phyloP scores from a whole-genome alignment of 2,797 vertebrate genomes.

The Malacoraja senta region DNA sequence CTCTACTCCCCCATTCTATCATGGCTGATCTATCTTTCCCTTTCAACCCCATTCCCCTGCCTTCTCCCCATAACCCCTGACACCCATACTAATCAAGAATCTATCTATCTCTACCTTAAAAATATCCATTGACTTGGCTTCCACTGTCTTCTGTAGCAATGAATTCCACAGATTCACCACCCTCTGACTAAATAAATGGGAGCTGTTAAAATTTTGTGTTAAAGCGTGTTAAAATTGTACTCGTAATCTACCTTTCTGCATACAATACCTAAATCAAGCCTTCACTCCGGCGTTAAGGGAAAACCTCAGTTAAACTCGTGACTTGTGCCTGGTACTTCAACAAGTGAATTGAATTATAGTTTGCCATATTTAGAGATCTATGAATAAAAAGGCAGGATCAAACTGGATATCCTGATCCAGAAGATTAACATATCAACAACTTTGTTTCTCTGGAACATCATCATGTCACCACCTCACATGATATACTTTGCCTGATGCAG shows the following conservation, averaged over 20 bases:
- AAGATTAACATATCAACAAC: constrained; percentile 27
- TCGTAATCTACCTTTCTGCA: background rate
- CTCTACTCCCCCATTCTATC: no score
- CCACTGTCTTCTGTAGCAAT: no score
- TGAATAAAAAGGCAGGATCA: background rate
- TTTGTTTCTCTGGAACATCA: background rate
- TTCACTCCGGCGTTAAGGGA: background rate
- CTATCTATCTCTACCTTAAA: no score
- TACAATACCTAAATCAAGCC: background rate
- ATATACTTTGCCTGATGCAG: constrained; percentile 4
- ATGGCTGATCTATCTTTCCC: no score
- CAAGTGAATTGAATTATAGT: constrained; percentile 4
- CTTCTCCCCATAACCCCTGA: no score
- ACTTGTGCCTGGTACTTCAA: no score
- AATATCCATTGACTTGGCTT: no score
- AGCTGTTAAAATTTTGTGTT: no score
- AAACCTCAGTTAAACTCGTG: background rate
- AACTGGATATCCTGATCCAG: constrained; percentile 14
- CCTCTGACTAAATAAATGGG: no score
- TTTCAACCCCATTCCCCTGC: no score
- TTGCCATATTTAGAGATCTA: background rate
- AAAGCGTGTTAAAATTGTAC: background rate
- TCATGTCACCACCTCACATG: constrained; percentile 22
- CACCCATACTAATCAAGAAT: no score
- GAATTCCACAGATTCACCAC: no score